These are phyloP conservation scores for Adelognathus sp. DNA, from an alignment of 2,888 invertebrate genomes.

Conservation along the genomic window DNA sequence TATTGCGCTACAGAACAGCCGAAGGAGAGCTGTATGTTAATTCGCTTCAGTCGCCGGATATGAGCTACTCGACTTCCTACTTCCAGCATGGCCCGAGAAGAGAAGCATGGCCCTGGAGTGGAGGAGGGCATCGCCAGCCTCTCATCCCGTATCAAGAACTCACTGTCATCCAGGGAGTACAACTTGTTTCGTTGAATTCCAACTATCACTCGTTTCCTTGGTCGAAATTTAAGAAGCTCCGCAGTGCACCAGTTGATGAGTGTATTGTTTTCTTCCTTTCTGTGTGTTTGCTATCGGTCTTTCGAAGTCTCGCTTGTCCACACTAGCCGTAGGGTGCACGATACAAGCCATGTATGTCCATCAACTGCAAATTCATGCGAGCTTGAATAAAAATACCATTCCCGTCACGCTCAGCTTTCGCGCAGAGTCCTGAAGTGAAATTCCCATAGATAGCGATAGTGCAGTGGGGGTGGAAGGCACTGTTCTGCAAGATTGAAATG, in stretches of 20 bases:
- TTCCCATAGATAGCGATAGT: conserved; percentile 31
- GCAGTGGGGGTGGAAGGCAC: not conserved
- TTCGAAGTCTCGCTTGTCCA: not conserved
- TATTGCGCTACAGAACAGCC: conserved; percentile 66
- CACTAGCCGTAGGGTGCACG: not conserved
- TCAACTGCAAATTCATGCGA: not conserved
- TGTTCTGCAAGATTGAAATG: conserved; percentile 49
- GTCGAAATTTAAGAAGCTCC: conserved; percentile 42
- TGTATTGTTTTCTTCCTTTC: conserved; percentile 6
- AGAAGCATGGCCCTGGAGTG: not conserved
- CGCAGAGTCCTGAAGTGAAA: conserved; percentile 29
- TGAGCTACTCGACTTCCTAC: conserved; percentile 44
- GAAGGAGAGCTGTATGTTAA: conserved; percentile 49
- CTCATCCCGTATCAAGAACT: not conserved
- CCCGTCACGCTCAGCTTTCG: not conserved
- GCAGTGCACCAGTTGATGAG: conserved; percentile 52
- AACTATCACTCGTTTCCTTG: conserved; percentile 5
- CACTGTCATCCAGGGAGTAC: conserved; percentile 28
- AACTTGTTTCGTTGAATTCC: conserved; percentile 15
- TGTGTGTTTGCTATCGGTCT: conserved; percentile 7
- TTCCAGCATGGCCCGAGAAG: conserved; percentile 17
- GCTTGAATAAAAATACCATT: not conserved
- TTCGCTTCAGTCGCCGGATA: conserved; percentile 53
- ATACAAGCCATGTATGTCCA: not conserved
- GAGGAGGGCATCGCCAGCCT: conserved; percentile 1